Base-by-base conservation (phyloP, 2,888 invertebrate species). In the Pseudoips prasinana region DNA sequence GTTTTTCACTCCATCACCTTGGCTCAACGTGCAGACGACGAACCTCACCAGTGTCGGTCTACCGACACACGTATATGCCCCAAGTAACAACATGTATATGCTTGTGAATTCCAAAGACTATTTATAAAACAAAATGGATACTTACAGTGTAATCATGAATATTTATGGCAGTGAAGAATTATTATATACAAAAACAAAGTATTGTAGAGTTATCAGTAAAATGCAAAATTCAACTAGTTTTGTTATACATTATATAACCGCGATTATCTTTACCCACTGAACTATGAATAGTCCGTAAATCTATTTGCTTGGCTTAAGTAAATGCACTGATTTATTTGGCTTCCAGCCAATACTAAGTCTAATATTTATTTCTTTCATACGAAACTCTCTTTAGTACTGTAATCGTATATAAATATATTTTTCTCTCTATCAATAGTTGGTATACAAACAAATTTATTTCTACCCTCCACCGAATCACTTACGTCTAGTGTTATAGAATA, bases 391-490 rank as follows among this genome's bases (percentile, higher is more conserved):
- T 88, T 88, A 70, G 78, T 77, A 57, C 69, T 84, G 72, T 82
- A 85, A 65, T 88, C 85, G 77, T 86, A 87, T 84, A 88, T 86
- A 82, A 85, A 83, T 79, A 86, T 84, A 76, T 84, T 86, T 67
- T 74, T 81, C 37, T 86, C 86, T 58, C 60, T 76, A 37, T 72
- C 69, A 47, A 78, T 74, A 46, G 72, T 64, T 43, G 87, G 87
- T 46, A 86, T 79, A 58, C 85, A 88, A 24, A 87, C 82, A 58
- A 85, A 87, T 52, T 73, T 83, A 46, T 81, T 86, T 41, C 57
- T 77, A 25, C 74, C 71, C 33, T 86, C 86, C 33, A 33, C 42
- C 2, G 58, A 40, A 17, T 84, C 83, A 41, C 70, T 84, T 63
- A 86, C 78, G 55, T 87, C 87, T 77, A 88, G 67, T 29, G 85